phyloP scores from a whole-genome alignment of 2,113 vertebrate genomes.

The Podarcis muralis region DNA sequence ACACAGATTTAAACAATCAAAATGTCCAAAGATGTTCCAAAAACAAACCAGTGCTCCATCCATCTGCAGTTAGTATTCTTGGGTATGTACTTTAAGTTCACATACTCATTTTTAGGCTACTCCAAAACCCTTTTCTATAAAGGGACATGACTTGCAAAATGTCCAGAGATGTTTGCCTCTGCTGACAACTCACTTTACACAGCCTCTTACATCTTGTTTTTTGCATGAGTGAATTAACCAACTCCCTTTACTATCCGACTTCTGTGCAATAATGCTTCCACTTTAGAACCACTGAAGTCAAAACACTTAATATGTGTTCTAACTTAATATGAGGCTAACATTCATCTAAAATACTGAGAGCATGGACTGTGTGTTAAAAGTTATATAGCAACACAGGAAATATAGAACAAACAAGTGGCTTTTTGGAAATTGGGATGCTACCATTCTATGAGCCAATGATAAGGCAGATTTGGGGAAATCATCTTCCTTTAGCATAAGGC shows the following conservation, averaged over 20 bases:
- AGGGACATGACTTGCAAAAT: neutral
- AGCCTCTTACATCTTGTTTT: neutral
- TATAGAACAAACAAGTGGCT: neutral
- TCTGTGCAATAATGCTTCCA: neutral
- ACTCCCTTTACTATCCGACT: too few relatives aligned
- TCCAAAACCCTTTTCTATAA: neutral
- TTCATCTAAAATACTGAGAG: accelerated
- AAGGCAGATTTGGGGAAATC: neutral
- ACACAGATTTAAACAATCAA: neutral
- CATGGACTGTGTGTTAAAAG: neutral
- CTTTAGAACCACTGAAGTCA: neutral
- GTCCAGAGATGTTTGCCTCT: neutral
- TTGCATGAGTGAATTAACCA: neutral
- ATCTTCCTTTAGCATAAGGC: neutral
- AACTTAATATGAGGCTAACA: neutral
- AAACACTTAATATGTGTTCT: neutral
- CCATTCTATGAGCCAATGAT: too few relatives aligned
- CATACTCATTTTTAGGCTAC: neutral
- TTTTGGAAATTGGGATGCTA: neutral
- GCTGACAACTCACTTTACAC: neutral
- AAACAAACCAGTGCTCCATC: neutral
- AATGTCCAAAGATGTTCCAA: neutral
- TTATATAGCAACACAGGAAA: neutral
- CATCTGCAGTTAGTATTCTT: neutral
- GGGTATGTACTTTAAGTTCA: neutral